Evolutionary conservation across 2,797 vertebrate genomes (phyloP), one percentile per base, ranked within the genome.

Genomic region (Anguilla pacifica): DNA sequence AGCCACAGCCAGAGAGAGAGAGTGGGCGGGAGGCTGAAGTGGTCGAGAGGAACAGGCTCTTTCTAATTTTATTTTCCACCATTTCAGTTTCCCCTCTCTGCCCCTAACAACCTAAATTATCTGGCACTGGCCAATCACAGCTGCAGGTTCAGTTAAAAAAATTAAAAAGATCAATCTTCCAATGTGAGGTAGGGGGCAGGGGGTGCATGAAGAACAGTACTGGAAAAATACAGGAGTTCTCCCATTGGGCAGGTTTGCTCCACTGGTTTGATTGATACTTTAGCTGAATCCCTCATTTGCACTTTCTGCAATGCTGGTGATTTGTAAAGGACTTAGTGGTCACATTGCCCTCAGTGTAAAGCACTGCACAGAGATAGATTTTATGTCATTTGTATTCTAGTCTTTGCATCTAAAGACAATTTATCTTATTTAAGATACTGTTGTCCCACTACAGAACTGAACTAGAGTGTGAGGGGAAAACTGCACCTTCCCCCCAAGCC

Each of bases 391-490:
- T 74, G 74, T 46, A 79, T 91, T 87, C 82, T 85, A 86, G 77
- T 70, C 82, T 86, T 39, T 85, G 59, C 86, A 84, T 74, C 90
- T 90, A 39, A 49, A 87, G 89, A 82, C 85, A 93, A 87, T 70
- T 87, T 28, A 88, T 25, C 2, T 87, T 83, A 19, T 67, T 85
- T 89, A 88, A 22, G 90, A 90, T 92, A 89, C 90, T 91, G 53
- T 90, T 91, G 91, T 92, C 91, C 91, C 86, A 85, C 89, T 82
- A 82, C 43, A 82, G 46, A 82, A 82, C 79, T 82, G 7, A 51
- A 25, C 43, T 82, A 7, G 35, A 17, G 74, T 53, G 51, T 53
- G 51, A 11, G 10, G 70, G 64, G 46, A 82, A 51, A 39, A 43
- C 35, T 10, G 22, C 22, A 67, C 28, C 7, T 10, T 13, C 31